phyloP scores from a whole-genome alignment of 2,888 invertebrate genomes.

The Noctua janthina region DNA sequence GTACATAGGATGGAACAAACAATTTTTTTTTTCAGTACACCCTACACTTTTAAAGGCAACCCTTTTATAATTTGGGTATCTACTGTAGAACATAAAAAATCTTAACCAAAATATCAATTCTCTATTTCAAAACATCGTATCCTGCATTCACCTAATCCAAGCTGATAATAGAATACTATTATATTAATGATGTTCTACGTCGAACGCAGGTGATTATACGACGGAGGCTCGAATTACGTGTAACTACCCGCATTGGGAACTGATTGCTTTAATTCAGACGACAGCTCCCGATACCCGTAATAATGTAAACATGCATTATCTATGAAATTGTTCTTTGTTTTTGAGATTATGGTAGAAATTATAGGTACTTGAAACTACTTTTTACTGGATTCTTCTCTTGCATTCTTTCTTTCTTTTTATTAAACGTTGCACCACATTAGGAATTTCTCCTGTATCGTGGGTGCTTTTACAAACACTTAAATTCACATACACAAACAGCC shows the following conservation, averaged over 20 bases:
- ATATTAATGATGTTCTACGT: constrained; percentile 71
- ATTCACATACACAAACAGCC: no score
- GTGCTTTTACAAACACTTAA: no score
- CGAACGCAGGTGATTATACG: constrained; percentile 71
- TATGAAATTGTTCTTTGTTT: constrained; percentile 21
- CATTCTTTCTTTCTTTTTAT: no score
- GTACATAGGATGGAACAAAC: no score
- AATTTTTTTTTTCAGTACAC: no score
- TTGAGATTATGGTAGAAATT: neutral
- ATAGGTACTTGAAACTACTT: neutral
- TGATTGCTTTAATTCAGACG: constrained; percentile 72
- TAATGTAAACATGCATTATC: constrained; percentile 57
- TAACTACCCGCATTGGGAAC: constrained; percentile 68
- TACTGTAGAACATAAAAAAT: neutral
- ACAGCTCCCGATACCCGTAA: constrained; percentile 53
- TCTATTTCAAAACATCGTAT: neutral
- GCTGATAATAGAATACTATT: constrained; percentile 70
- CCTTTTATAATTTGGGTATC: neutral
- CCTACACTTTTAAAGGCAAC: neutral
- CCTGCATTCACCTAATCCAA: constrained; percentile 32
- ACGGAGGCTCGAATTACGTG: constrained; percentile 72
- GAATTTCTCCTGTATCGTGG: no score
- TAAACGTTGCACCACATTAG: no score
- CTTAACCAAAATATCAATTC: neutral
- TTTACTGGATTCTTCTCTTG: neutral